phyloP scores from a whole-genome alignment of 2,113 vertebrate genomes.

The Hippocampus guttulatus region DNA sequence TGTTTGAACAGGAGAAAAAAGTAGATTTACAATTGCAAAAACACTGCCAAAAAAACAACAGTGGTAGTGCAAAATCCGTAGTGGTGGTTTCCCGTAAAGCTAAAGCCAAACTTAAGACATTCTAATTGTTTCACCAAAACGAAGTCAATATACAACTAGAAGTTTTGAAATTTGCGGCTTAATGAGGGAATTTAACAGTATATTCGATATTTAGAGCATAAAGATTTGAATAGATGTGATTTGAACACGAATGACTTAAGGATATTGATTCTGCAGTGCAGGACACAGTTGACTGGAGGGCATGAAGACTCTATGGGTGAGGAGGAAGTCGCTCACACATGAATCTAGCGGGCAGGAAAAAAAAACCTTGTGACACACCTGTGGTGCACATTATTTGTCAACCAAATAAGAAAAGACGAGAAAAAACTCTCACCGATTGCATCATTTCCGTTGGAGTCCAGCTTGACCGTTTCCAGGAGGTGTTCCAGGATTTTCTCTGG shows the following conservation, averaged over 20 bases:
- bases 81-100: too few relatives aligned
- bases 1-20: too few relatives aligned
- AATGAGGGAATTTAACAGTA: too few relatives aligned
- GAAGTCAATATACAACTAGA: too few relatives aligned
- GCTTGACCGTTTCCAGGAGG: constrained; percentile 83
- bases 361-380: constrained; percentile 1
- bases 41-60: too few relatives aligned
- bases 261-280: constrained; percentile 91
- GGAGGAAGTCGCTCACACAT: constrained; percentile 84
- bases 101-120: too few relatives aligned
- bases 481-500: constrained; percentile 95
- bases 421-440: constrained; percentile 68
- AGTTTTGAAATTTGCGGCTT: too few relatives aligned
- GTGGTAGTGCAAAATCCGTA: too few relatives aligned
- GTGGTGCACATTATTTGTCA: constrained; percentile 1
- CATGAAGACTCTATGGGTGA: constrained; percentile 91
- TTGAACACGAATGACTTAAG: constrained; percentile 31
- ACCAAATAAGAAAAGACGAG: not conserved
- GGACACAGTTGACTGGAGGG: constrained; percentile 82
- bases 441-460: constrained; percentile 81
- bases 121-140: too few relatives aligned
- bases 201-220: too few relatives aligned
- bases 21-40: too few relatives aligned
- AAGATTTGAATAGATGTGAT: not conserved
- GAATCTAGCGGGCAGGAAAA: constrained; percentile 72